phyloP scores from a whole-genome alignment of 2,113 vertebrate genomes.

The Chauna torquata region DNA sequence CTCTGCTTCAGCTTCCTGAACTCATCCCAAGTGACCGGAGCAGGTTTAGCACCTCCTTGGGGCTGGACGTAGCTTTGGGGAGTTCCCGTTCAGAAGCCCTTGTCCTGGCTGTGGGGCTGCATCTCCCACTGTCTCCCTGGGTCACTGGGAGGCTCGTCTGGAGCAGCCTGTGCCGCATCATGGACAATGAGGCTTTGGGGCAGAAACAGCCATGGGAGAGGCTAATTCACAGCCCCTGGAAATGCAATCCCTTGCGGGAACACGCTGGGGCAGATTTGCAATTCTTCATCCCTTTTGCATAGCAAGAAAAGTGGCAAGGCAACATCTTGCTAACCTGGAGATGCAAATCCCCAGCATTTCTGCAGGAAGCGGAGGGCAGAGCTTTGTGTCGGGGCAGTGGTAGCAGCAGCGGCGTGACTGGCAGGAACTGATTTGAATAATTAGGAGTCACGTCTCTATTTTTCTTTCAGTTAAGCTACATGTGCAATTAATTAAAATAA shows the following conservation, averaged over 20 bases:
- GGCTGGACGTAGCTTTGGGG: neutral
- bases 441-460: slow-evolving; percentile 63
- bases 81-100: neutral
- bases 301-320: neutral
- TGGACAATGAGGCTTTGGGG: neutral
- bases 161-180: neutral
- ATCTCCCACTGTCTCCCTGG: neutral
- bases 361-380: slow-evolving; percentile 14
- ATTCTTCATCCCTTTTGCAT: neutral
- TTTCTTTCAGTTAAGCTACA: slow-evolving; percentile 68
- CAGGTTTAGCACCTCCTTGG: neutral
- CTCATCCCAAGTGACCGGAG: neutral
- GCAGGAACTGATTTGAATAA: slow-evolving; percentile 61
- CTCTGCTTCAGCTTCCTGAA: neutral
- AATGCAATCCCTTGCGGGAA: neutral
- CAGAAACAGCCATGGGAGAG: neutral
- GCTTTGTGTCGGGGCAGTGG: neutral
- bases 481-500: slow-evolving; percentile 75
- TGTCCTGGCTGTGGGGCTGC: neutral
- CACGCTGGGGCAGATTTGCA: neutral
- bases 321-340: neutral
- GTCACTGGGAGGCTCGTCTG: neutral
- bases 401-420: slow-evolving; percentile 1
- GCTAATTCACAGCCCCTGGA: neutral
- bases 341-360: slow-evolving; percentile 27